These are phyloP conservation scores for Equus przewalskii DNA, from an alignment of 2,113 vertebrate species.

Conservation along the genomic window DNA sequence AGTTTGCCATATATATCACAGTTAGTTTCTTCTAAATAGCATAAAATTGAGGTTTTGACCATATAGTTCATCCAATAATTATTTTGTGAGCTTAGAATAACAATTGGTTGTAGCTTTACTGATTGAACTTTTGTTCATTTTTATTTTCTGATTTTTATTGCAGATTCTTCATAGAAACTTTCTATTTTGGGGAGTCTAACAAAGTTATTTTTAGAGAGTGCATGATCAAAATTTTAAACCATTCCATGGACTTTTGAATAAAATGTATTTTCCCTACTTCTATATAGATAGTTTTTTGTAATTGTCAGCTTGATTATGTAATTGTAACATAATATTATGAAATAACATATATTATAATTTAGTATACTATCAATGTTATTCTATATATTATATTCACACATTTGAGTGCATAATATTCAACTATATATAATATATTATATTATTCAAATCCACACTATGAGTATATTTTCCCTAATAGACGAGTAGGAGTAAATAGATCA, in stretches of 20 bases:
- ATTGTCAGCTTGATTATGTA: not conserved
- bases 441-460: not conserved
- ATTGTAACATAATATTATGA: not conserved
- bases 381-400: not conserved
- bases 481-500: not conserved
- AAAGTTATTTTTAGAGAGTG: not conserved
- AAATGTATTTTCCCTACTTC: not conserved
- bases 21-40: not conserved
- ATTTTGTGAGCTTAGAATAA: not conserved
- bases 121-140: not conserved
- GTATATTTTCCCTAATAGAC: not conserved
- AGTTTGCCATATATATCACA: not conserved
- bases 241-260: not conserved
- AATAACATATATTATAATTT: not conserved
- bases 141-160: slow-evolving; percentile 12
- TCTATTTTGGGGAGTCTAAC: not conserved
- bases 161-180: not conserved
- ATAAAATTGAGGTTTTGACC: not conserved
- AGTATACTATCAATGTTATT: not conserved
- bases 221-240: not conserved
- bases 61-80: not conserved
- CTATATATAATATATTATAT: not conserved
- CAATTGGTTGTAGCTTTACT: not conserved
- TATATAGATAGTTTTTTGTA: not conserved
- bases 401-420: not conserved